Evolutionary conservation across 2,888 invertebrate genomes (phyloP).

Genomic region (Drosophila birchii): DNA sequence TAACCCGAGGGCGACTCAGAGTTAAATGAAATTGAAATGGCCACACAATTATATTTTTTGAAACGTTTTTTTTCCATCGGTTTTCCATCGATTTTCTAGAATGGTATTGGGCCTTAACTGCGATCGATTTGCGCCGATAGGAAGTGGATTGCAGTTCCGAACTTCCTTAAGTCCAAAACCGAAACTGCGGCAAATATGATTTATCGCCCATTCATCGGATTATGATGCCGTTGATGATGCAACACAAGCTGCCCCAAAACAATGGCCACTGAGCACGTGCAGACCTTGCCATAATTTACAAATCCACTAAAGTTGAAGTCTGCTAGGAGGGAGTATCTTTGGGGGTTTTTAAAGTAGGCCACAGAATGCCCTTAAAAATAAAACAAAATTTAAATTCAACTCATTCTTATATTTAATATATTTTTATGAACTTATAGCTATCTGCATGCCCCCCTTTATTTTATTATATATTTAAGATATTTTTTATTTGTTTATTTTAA

Average conservation of each 20-base stretch:
- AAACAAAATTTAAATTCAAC: no score
- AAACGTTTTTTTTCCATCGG: conserved; percentile 32
- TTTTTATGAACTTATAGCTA: no score
- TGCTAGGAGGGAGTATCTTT: neutral
- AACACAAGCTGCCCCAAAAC: conserved; percentile 57
- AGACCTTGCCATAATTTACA: conserved; percentile 64
- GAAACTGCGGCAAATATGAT: conserved; percentile 57
- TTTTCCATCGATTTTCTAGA: conserved; percentile 38
- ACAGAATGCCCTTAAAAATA: conserved; percentile 3
- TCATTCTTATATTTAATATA: neutral
- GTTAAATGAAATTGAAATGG: conserved; percentile 75
- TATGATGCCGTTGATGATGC: conserved; percentile 55
- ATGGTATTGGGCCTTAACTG: conserved; percentile 24
- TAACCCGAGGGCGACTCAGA: conserved; percentile 69
- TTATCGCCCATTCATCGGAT: conserved; percentile 68
- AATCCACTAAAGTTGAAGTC: conserved; percentile 30
- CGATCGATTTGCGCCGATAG: conserved; percentile 35
- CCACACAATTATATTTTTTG: conserved; percentile 69
- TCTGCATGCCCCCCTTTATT: neutral
- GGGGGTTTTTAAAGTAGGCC: neutral
- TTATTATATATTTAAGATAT: no score
- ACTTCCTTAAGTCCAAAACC: conserved; percentile 49
- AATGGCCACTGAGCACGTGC: conserved; percentile 72
- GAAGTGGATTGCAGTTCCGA: conserved; percentile 42
- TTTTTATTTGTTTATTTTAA: no score